Base-by-base conservation (phyloP, 2,797 vertebrate species). In the Acipenser transmontanus region DNA sequence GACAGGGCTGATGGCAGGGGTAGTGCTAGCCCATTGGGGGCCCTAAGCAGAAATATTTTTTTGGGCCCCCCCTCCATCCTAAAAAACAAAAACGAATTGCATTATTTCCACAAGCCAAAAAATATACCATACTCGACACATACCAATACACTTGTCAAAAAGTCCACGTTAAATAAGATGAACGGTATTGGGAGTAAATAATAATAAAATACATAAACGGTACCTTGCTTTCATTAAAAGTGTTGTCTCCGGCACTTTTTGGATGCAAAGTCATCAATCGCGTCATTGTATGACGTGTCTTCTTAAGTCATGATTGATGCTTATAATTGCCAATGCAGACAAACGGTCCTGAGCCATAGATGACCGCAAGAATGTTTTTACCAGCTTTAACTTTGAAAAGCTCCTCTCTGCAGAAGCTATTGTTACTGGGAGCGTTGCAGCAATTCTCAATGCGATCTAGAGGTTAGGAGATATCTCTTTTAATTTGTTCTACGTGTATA, bases 311-410 rank as follows among this genome's bases (percentile, higher is more conserved):
- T 65, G 50, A 56, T 65, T 71, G 9, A 71, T 68, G 54, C 65
- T 67, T 48, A 67, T 67, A 17, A 54, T 0, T 47, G 72, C 66
- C 72, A 70, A 34, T 70, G 71, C 68, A 34, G 59, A 68, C 68
- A 79, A 59, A 63, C 73, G 67, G n/a, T 81, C 67, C 68, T 75
- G 71, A 69, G 77, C 76, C 78, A 69, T 70, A 68, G 68, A 62
- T 69, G 66, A 76, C 59, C 63, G 72, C 72, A 80, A 74, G 70
- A 74, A 69, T 1, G 61, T 74, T 66, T 76, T 73, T 7, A 79
- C 72, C 60, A 72, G 70, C 54, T 78, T 70, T 67, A 77, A 65
- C 59, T 69, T 72, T 34, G 61, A 70, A 72, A 78, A 80, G 60
- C 74, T 76, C 66, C 61, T 77, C 62, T 78, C 68, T 73, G 73